Percentiles rank a stretch among this genome's conserved stretches.
Conservation (phyloP, 1,140 invertebrate genomes). For the Diuraphis noxia region DNA sequence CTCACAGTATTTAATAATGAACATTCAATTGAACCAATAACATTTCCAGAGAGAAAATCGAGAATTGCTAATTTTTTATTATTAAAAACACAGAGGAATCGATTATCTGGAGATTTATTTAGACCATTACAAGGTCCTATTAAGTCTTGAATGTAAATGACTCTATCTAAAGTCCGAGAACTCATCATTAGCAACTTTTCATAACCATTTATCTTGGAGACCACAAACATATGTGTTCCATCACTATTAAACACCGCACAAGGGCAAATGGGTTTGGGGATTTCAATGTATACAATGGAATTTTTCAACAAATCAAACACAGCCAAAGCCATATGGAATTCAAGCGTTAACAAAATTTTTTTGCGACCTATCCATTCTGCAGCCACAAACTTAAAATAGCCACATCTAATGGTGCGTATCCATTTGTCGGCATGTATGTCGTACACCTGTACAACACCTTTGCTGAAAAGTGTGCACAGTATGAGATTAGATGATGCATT, state of each 20-base stretch:
- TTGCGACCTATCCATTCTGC: not conserved
- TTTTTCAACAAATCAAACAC: not conserved
- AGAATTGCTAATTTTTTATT: constrained; percentile 22
- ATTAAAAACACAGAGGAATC: constrained; percentile 17
- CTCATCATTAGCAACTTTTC: constrained; percentile 43
- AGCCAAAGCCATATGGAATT: constrained; percentile 23
- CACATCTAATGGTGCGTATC: not conserved
- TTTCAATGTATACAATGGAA: constrained; percentile 4
- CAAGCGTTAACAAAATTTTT: constrained; percentile 23
- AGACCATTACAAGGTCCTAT: constrained; percentile 27
- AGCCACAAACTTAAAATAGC: constrained; percentile 26
- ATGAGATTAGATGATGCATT: not conserved
- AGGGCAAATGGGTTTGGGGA: constrained; percentile 25
- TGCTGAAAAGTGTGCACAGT: not conserved
- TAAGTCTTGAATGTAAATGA: constrained; percentile 13
- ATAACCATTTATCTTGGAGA: constrained; percentile 41
- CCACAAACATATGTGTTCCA: constrained; percentile 37
- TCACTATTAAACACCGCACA: constrained; percentile 1
- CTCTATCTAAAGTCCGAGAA: not conserved
- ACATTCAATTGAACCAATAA: constrained; percentile 13
- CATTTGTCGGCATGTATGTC: not conserved
- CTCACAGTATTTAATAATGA: not conserved
- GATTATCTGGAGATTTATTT: constrained; percentile 19
- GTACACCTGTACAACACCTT: constrained; percentile 19
- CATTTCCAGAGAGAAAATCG: not conserved